Evolutionary conservation across 2,888 invertebrate genomes (phyloP).

Genomic region (Melanostoma scalare): DNA sequence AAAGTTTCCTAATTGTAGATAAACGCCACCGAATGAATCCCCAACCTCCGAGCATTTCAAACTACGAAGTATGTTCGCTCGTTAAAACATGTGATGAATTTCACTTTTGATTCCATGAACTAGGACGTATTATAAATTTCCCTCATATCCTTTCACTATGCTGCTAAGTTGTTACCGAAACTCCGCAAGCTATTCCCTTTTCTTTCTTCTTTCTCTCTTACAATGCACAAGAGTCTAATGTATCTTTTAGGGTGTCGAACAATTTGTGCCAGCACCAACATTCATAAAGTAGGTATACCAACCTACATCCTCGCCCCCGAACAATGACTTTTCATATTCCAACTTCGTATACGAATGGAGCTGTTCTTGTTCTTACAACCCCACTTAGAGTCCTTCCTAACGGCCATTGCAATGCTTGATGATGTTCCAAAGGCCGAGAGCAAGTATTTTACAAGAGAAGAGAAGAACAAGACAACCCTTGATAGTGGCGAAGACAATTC

Average conservation of each 20-base stretch:
- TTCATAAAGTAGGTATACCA: conserved; percentile 36
- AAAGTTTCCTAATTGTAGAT: conserved; percentile 37
- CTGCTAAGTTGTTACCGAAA: conserved; percentile 51
- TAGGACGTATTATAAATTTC: conserved; percentile 61
- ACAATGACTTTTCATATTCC: conserved; percentile 42
- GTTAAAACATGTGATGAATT: conserved; percentile 60
- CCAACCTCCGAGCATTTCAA: conserved; percentile 28
- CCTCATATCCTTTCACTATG: conserved; percentile 56
- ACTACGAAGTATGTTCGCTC: neutral
- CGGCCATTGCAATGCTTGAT: conserved; percentile 37
- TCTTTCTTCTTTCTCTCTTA: conserved; percentile 2
- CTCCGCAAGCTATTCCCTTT: conserved; percentile 13
- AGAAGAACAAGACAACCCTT: conserved; percentile 39
- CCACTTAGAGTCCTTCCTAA: conserved; percentile 27
- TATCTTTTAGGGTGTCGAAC: conserved; percentile 64
- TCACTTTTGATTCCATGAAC: conserved; percentile 61
- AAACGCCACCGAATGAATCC: conserved; percentile 26
- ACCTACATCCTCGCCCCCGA: conserved; percentile 21
- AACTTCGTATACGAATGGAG: conserved; percentile 4
- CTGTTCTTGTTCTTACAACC: conserved; percentile 9
- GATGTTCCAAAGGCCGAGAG: conserved; percentile 25
- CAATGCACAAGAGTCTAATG: conserved; percentile 60
- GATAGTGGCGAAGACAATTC: conserved; percentile 68
- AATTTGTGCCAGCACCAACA: conserved; percentile 58
- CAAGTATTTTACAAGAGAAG: conserved; percentile 43